Percentiles rank a stretch among this genome's conserved stretches.
phyloP scores from a whole-genome alignment of 2,888 invertebrate genomes.

The Epicampocera succincta region DNA sequence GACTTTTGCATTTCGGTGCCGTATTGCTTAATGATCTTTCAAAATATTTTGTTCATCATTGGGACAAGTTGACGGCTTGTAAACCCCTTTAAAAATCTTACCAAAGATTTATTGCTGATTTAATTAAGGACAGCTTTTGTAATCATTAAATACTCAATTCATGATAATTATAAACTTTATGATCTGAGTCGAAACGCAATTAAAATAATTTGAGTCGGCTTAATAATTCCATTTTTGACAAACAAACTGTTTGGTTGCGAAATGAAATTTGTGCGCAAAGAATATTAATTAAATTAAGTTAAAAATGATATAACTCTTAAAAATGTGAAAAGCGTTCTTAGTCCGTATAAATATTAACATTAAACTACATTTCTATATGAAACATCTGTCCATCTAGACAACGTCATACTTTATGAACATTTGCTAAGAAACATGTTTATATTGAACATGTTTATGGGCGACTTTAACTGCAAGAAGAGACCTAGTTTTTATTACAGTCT shows the following conservation, averaged over 20 bases:
- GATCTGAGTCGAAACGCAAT: not conserved
- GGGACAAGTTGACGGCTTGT: not conserved
- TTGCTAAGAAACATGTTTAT: too few species aligned
- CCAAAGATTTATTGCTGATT: not conserved
- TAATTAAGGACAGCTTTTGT: not conserved
- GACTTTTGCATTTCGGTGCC: not conserved
- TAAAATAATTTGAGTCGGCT: constrained; percentile 5
- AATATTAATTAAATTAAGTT: constrained; percentile 25
- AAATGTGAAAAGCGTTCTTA: too few species aligned
- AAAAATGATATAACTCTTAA: too few species aligned
- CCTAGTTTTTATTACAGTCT: too few species aligned
- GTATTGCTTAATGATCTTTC: not conserved
- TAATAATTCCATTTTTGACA: constrained; percentile 12
- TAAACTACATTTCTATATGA: too few species aligned
- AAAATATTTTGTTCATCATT: not conserved
- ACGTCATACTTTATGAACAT: too few species aligned
- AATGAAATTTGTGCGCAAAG: not conserved
- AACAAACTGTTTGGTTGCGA: not conserved
- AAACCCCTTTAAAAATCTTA: not conserved
- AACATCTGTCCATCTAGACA: too few species aligned
- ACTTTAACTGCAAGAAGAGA: too few species aligned
- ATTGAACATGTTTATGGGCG: too few species aligned
- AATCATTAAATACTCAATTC: not conserved
- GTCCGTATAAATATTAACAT: too few species aligned
- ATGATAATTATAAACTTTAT: constrained; percentile 8